Percentiles rank a stretch among this genome's conserved stretches.
Evolutionary conservation across 1,140 invertebrate species (phyloP).

Genomic region (Temnothorax longispinosus): DNA sequence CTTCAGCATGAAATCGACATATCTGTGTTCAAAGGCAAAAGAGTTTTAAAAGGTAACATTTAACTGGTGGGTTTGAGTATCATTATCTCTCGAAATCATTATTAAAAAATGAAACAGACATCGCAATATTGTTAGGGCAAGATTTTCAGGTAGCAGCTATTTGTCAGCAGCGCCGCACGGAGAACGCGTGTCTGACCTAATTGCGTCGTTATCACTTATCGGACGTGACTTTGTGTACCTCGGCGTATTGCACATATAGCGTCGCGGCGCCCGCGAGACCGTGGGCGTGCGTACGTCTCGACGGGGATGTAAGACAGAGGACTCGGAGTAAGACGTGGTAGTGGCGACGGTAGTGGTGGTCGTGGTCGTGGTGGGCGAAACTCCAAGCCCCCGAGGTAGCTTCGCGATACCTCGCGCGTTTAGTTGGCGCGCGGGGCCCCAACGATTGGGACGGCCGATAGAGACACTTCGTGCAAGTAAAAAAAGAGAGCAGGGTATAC

Average conservation of each 20-base stretch:
- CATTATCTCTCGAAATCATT: neutral
- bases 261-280: neutral
- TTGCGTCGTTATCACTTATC: constrained; percentile 41
- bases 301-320: neutral
- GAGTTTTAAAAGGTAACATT: neutral
- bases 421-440: constrained; percentile 86
- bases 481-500: constrained; percentile 37
- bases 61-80: neutral
- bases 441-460: constrained; percentile 82
- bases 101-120: neutral
- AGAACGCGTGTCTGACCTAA: neutral
- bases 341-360: constrained; percentile 44
- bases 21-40: neutral
- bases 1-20: neutral
- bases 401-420: constrained; percentile 81
- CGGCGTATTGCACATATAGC: neutral
- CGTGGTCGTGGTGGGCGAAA: constrained; percentile 69
- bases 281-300: constrained; percentile 3
- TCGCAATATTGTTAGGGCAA: neutral
- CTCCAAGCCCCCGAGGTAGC: constrained; percentile 69
- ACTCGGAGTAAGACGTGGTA: constrained; percentile 34
- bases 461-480: constrained; percentile 62
- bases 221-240: neutral
- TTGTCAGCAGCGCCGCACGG: neutral
- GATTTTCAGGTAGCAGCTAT: neutral